Evolutionary conservation across 92 coral and sea anemone genomes (phyloP).

Genomic region (Zoanthus sansibaricus): DNA sequence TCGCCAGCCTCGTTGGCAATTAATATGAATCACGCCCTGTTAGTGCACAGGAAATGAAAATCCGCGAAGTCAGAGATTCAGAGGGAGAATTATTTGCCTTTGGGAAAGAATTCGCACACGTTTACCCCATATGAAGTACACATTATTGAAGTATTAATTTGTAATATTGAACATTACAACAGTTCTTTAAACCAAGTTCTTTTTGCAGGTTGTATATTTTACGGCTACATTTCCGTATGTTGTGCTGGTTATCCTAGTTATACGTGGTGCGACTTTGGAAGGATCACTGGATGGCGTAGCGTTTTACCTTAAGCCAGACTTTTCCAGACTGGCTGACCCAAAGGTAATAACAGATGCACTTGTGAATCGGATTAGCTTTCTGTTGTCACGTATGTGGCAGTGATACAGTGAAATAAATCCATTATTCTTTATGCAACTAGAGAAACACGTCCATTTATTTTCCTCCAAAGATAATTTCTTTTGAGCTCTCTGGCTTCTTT

Average conservation of each 20-base stretch:
- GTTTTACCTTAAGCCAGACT: conserved; percentile 56
- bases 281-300: conserved; percentile 54
- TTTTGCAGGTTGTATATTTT: conserved; percentile 51
- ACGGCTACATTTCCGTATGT: conserved; percentile 65
- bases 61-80: too few relatives aligned
- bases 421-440: too few relatives aligned
- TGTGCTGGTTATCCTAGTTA: conserved; percentile 55
- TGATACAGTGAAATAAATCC: too few relatives aligned
- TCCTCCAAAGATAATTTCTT: too few relatives aligned
- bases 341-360: not conserved
- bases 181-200: not conserved
- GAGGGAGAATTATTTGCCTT: too few relatives aligned
- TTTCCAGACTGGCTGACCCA: conserved; percentile 16
- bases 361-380: not conserved
- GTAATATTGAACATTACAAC: not conserved
- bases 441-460: too few relatives aligned
- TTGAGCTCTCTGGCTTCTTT: too few relatives aligned
- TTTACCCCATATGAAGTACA: too few relatives aligned
- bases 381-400: not conserved
- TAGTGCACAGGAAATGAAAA: too few relatives aligned
- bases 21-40: too few relatives aligned
- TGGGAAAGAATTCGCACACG: too few relatives aligned
- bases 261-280: conserved; percentile 64
- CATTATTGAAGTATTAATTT: not conserved
- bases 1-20: too few relatives aligned